Conservation (phyloP, 2,797 vertebrate genomes). For the Urosaurus nigricauda region DNA sequence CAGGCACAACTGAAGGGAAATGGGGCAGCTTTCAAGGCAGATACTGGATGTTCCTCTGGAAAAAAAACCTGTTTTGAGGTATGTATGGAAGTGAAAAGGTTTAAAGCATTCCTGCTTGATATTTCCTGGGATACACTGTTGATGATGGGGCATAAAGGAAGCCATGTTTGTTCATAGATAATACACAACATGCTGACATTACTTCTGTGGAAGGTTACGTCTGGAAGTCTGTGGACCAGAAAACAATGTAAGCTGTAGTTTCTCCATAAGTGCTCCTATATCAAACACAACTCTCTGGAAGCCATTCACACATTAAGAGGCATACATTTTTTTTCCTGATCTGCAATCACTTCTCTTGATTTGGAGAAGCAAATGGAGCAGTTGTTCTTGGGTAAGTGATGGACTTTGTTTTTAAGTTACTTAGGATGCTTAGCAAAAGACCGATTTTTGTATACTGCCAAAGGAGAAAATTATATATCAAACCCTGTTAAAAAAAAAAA, state of each 20-base stretch:
- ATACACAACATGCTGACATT: background rate
- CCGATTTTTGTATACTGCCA: background rate
- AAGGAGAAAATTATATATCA: background rate
- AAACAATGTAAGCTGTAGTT: background rate
- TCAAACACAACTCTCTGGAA: background rate
- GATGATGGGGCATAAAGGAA: background rate
- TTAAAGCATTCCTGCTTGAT: slow-evolving; percentile 4
- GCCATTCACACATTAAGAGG: background rate
- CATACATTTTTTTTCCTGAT: background rate
- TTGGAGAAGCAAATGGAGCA: background rate
- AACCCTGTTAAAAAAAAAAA: background rate
- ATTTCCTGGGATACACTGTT: background rate
- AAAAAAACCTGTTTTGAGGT: background rate
- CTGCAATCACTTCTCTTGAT: background rate
- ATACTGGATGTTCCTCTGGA: background rate
- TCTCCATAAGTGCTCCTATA: background rate
- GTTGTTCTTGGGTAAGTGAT: too few relatives aligned
- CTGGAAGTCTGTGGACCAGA: background rate
- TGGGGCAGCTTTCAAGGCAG: background rate
- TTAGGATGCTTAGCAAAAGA: background rate
- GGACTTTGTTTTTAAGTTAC: background rate
- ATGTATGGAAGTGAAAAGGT: background rate
- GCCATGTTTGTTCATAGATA: background rate
- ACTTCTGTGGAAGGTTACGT: background rate
- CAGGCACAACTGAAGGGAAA: background rate